Base-by-base conservation (phyloP, 2,797 vertebrate genomes). In the Sebastes oblongus region DNA sequence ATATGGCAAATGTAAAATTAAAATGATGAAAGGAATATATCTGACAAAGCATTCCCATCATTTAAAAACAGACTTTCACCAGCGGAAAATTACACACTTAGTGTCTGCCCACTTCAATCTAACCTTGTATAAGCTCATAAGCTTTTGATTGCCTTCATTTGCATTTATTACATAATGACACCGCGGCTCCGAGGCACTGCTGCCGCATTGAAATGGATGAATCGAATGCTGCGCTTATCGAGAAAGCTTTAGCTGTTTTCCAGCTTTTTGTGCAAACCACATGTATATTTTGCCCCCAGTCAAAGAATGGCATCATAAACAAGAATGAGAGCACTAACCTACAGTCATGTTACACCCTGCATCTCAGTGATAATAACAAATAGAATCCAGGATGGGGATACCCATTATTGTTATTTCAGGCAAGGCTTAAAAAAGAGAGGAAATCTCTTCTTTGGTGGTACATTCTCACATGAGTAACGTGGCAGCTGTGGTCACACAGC, bases 91-190 rank as follows among this genome's bases (percentile, higher is more conserved):
- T 13, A 74, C 77, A 72, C 74, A 67, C 70, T 83, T 25, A 62
- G 66, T 5, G 61, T 75, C 34, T 83, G 67, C 78, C 73, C 78
- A 75, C 64, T 82, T 75, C 66, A 73, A 2, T 82, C 76, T 76
- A 83, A 86, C 85, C 88, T 82, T 58, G 72, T 54, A 66, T 80
- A 78, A 86, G 72, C 89, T 86, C 81, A 82, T 83, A 75, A 82
- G 83, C 75, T 52, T 83, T 75, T 77, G 85, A 90, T 90, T 89
- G 82, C 88, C 80, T 89, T 81, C 74, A 86, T 91, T 91, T 86
- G 75, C 86, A 86, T 90, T 83, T 78, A 80, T 88, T 85, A 79
- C 70, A 71, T 67, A 65, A 81, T 70, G 83, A 83, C 67, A 71
- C 34, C 18, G 60, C 72, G 3, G 74, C 80, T 72, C 58, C 0